phyloP scores from a whole-genome alignment of 2,888 invertebrate genomes.

The Hemithea aestivaria region DNA sequence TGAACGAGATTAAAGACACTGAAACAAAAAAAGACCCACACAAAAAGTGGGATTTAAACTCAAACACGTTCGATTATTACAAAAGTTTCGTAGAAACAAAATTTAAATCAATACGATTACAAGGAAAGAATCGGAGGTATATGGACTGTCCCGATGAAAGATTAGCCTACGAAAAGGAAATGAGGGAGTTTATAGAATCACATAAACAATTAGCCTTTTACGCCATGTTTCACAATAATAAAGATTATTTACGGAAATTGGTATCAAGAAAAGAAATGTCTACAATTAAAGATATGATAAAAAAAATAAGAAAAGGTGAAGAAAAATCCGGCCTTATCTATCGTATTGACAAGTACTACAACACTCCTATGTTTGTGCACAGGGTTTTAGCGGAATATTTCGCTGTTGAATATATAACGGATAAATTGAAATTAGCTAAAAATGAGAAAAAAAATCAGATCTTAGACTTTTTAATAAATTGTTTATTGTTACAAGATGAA shows the following conservation, averaged over 20 bases:
- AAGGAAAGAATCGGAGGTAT: slow-evolving; percentile 4
- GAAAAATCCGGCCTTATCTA: slow-evolving; percentile 5
- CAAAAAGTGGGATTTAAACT: slow-evolving; percentile 6
- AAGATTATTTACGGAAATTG: not conserved
- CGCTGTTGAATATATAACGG: too few relatives aligned
- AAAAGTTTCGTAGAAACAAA: slow-evolving; percentile 3
- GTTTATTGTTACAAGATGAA: too few relatives aligned
- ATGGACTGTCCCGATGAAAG: slow-evolving; percentile 1
- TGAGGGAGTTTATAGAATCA: not conserved
- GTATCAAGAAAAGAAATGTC: not conserved
- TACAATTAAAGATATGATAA: not conserved
- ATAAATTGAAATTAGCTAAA: too few relatives aligned
- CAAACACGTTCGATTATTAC: slow-evolving; percentile 3
- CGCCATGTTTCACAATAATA: slow-evolving; percentile 1
- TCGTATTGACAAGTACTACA: slow-evolving; percentile 4
- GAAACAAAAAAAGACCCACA: not conserved
- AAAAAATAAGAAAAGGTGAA: slow-evolving; percentile 1
- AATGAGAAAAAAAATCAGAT: too few relatives aligned
- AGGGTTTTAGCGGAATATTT: too few relatives aligned
- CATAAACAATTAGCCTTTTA: slow-evolving; percentile 4
- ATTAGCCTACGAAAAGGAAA: slow-evolving; percentile 4
- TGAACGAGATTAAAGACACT: slow-evolving; percentile 2
- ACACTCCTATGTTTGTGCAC: too few relatives aligned
- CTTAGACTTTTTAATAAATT: too few relatives aligned
- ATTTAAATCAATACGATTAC: slow-evolving; percentile 1